Evolutionary conservation across 1,140 invertebrate species (phyloP), one percentile per base, ranked within the genome.

Genomic region (Venturia canescens): DNA sequence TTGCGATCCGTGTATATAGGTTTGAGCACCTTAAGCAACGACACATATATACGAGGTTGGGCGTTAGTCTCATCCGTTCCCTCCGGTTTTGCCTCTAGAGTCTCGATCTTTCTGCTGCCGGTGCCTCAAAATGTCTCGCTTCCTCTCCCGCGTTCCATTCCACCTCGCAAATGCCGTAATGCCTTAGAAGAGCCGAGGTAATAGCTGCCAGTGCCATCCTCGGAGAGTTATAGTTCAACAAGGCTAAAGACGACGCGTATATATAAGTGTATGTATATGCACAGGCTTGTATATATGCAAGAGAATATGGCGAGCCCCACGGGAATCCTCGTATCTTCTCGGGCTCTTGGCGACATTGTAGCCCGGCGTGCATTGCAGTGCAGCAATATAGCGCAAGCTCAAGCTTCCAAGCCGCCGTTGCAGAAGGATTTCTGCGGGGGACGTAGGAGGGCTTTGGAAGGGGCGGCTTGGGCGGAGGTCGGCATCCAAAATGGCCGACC

Each of bases 181-280:
- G 90, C 88, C 89, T 91, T 89, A 89, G 87, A 86, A n/a, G 63
- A 90, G 86, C 86, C 85, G 76, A 77, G 79, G 89, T 91, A 92
- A 91, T 91, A 92, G 90, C 91, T 90, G 88, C 88, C 87, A 89
- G 84, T 88, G 87, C 83, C 87, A 86, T 87, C 84, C 85, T 84
- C 81, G 82, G 85, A 86, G 88, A 91, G 89, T 90, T 90, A 92
- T 91, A 91, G 89, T 90, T 89, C 88, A 90, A 91, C 89, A 90
- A 90, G 86, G 88, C 87, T 21, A 34, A n/a, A 88, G 86, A 88
- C 88, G 86, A 88, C 88, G 87, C 88, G 88, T 44, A 44, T 44
- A 44, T 44, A 34, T 34, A 34, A 9, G 13, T 44, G 13, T 9
- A 44, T 11, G 11, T 44, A 44, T 9, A 44, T 13, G 13, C n/a